These are phyloP conservation scores for Apoda limacodes DNA, from an alignment of 2,888 invertebrate genomes.

Conservation along the genomic window DNA sequence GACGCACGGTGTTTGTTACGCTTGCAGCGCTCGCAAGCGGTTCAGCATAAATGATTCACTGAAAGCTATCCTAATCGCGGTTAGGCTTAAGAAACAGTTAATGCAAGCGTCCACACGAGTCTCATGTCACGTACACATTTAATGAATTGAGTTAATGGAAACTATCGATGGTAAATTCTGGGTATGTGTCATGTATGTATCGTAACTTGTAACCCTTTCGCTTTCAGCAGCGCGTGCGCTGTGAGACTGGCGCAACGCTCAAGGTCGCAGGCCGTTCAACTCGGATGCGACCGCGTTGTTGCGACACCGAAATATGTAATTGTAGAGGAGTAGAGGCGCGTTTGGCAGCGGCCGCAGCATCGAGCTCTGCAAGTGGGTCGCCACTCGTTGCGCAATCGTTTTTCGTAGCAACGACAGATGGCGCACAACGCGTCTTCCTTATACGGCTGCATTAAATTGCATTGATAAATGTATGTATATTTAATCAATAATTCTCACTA, in stretches of 20 bases:
- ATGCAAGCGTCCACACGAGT: conserved; percentile 24
- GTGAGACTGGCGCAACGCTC: conserved; percentile 58
- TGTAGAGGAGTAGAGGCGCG: conserved; percentile 62
- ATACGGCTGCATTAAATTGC: too few species aligned
- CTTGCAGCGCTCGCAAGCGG: conserved; percentile 4
- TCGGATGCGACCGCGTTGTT: conserved; percentile 65
- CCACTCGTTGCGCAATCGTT: conserved; percentile 50
- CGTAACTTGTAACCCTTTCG: conserved; percentile 56
- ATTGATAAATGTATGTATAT: too few species aligned
- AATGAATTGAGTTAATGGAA: conserved; percentile 12
- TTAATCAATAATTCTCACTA: too few species aligned
- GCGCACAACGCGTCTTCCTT: conserved; percentile 56
- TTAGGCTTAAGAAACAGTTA: background rate
- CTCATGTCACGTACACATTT: conserved; percentile 43
- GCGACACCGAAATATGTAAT: conserved; percentile 68
- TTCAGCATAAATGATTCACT: conserved; percentile 4
- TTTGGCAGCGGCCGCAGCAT: conserved; percentile 61
- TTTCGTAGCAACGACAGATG: conserved; percentile 57
- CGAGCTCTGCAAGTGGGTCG: conserved; percentile 65
- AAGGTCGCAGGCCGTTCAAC: conserved; percentile 69
- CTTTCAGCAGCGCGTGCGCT: conserved; percentile 56
- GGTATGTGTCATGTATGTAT: conserved; percentile 25
- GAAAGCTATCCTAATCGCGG: conserved; percentile 5
- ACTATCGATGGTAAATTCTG: conserved; percentile 38
- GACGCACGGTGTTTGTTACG: conserved; percentile 34